These are phyloP conservation scores for Acanthiza pusilla DNA, from an alignment of 2,797 vertebrate genomes.

Conservation along the genomic window DNA sequence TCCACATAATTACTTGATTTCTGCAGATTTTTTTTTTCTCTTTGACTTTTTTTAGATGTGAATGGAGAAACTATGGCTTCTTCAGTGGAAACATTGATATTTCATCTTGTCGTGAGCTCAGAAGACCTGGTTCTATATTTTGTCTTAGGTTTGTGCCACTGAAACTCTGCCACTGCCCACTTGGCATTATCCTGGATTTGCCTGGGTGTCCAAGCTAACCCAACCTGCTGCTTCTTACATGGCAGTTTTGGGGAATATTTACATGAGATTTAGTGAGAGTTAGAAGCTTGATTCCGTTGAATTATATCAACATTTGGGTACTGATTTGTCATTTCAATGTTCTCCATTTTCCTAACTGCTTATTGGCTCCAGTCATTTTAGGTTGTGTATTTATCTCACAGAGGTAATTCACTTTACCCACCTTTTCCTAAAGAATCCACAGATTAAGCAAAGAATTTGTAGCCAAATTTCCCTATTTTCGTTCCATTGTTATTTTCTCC, in stretches of 20 bases:
- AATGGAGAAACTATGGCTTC: not conserved
- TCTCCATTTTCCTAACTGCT: not conserved
- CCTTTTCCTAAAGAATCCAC: not conserved
- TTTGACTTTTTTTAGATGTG: not conserved
- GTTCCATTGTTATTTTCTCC: not conserved
- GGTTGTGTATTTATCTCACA: not conserved
- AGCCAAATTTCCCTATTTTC: not conserved
- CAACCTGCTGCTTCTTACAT: not conserved
- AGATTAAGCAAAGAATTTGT: not conserved
- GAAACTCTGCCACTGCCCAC: not conserved
- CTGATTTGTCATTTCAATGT: not conserved
- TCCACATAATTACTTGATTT: not conserved
- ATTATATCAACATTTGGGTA: not conserved
- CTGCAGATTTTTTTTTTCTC: not conserved
- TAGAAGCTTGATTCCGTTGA: not conserved
- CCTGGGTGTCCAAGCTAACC: not conserved
- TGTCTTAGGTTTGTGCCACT: not conserved
- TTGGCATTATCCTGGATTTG: not conserved
- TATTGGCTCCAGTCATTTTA: not conserved
- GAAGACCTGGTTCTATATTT: not conserved
- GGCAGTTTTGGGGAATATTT: not conserved
- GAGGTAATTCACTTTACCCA: fast-evolving
- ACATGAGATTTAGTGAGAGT: not conserved
- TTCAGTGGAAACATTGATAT: not conserved
- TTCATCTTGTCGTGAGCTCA: not conserved